These are phyloP conservation scores for Peromyscus aztecus DNA, from an alignment of 2,797 vertebrate genomes.

Conservation along the genomic window DNA sequence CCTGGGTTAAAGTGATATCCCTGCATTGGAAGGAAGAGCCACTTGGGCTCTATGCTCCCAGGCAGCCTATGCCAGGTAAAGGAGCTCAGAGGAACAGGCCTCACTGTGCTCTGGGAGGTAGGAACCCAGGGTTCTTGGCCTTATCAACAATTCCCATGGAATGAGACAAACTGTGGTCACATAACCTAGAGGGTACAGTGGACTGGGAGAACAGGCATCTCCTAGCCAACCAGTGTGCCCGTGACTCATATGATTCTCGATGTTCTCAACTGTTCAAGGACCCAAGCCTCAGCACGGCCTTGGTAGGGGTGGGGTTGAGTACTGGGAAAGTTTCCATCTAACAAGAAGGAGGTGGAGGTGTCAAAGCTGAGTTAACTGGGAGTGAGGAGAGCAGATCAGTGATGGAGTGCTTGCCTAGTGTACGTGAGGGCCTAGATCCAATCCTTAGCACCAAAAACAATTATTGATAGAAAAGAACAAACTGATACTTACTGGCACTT, in stretches of 20 bases:
- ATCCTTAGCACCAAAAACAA: not conserved
- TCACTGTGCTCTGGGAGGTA: no score
- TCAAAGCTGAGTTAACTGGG: not conserved
- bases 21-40: not conserved
- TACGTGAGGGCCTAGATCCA: not conserved
- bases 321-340: not conserved
- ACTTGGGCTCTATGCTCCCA: not conserved
- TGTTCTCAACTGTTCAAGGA: not conserved
- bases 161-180: not conserved
- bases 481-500: not conserved
- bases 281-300: not conserved
- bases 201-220: not conserved
- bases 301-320: not conserved
- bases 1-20: not conserved
- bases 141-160: not conserved
- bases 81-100: not conserved
- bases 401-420: not conserved
- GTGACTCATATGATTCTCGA: not conserved
- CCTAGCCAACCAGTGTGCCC: not conserved
- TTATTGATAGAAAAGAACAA: conserved; percentile 26
- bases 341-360: not conserved
- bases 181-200: not conserved
- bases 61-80: not conserved
- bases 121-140: not conserved
- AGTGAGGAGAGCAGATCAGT: not conserved